phyloP scores from a whole-genome alignment of 1,140 invertebrate species.

The Diorhabda elongata region DNA sequence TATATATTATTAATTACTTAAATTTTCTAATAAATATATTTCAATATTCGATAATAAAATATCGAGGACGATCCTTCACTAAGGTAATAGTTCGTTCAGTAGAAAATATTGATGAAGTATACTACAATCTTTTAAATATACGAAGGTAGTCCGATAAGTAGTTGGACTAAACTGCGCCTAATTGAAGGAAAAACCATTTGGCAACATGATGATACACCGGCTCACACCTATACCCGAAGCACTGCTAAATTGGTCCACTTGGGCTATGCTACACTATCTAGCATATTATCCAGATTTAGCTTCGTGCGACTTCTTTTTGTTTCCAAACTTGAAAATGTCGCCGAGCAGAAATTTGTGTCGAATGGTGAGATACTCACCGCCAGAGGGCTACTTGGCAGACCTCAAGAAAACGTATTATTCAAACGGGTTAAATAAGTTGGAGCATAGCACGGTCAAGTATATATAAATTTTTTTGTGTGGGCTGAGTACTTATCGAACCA shows the following conservation, averaged over 20 bases:
- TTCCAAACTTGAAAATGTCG: not conserved
- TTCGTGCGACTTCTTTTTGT: not conserved
- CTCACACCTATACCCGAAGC: not conserved
- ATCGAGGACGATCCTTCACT: too few species aligned
- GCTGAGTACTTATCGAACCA: not conserved
- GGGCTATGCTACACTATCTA: not conserved
- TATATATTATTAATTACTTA: constrained; percentile 9
- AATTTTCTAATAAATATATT: not conserved
- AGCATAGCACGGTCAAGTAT: not conserved
- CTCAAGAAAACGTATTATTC: not conserved
- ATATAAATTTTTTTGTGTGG: not conserved
- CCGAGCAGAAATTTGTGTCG: not conserved
- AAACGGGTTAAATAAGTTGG: not conserved
- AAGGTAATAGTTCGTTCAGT: too few species aligned
- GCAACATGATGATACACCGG: not conserved
- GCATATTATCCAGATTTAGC: not conserved
- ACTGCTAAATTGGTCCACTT: not conserved
- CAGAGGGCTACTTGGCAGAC: not conserved
- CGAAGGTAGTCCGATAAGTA: too few species aligned
- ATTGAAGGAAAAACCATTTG: not conserved
- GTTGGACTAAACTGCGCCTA: not conserved
- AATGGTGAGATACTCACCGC: not conserved
- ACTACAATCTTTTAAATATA: too few species aligned
- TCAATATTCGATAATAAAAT: too few species aligned
- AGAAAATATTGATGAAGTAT: too few species aligned